Evolutionary conservation across 2,888 invertebrate species (phyloP).

Genomic region (Eudasyphora cyanicolor): DNA sequence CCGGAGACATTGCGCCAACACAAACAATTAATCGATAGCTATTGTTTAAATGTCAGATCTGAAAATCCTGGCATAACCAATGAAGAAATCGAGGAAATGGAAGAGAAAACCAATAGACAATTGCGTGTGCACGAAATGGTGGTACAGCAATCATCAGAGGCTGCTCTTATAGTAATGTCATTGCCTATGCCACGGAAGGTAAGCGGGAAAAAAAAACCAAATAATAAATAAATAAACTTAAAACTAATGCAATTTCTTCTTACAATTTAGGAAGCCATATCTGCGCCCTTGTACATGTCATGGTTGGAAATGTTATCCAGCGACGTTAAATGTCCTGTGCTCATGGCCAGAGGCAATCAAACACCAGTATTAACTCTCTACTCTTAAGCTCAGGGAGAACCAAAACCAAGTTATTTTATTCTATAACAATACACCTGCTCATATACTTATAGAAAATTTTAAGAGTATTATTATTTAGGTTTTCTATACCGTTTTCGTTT

Average conservation of each 20-base stretch:
- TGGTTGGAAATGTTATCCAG: constrained; percentile 96
- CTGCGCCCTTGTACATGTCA: constrained; percentile 96
- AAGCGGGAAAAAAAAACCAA: constrained; percentile 67
- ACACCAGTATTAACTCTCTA: constrained; percentile 94
- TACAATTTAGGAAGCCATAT: constrained; percentile 86
- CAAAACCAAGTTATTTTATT: constrained; percentile 72
- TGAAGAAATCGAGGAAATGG: constrained; percentile 78
- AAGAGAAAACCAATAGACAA: constrained; percentile 95
- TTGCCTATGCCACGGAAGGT: constrained; percentile 95
- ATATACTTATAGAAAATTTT: constrained; percentile 64
- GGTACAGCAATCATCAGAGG: constrained; percentile 90
- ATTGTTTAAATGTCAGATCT: constrained; percentile 80
- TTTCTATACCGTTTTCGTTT: constrained; percentile 10
- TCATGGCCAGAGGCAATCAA: constrained; percentile 92
- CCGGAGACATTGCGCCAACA: constrained; percentile 87
- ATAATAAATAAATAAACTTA: background rate
- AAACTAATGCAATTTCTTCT: background rate
- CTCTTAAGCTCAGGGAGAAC: constrained; percentile 81
- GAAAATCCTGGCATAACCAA: constrained; percentile 72
- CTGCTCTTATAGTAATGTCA: constrained; percentile 97
- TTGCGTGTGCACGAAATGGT: constrained; percentile 94
- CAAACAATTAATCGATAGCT: constrained; percentile 86
- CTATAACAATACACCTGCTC: constrained; percentile 55
- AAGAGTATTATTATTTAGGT: constrained; percentile 71
- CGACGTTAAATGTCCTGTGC: constrained; percentile 91